A percentile compares a stretch with the other conserved stretches of the same genome.
phyloP scores from a whole-genome alignment of 2,888 invertebrate genomes.

The Ophioninae sp. region DNA sequence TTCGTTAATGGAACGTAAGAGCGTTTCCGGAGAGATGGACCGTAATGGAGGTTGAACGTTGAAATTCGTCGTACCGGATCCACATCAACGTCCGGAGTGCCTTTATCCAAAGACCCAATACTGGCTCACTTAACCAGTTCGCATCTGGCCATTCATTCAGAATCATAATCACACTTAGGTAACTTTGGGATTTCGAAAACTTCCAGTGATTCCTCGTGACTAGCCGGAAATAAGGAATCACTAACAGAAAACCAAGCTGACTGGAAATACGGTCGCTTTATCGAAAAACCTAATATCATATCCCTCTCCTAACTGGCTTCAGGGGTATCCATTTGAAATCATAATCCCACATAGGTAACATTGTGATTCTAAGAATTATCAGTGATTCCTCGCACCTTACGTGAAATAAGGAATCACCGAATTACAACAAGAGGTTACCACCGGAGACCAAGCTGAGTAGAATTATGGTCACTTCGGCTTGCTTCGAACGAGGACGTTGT shows the following conservation, averaged over 20 bases:
- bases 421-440: neutral
- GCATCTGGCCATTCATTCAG: neutral
- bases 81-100: constrained; percentile 22
- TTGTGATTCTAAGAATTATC: neutral
- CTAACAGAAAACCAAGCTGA: constrained; percentile 39
- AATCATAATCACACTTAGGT: neutral
- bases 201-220: neutral
- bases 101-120: constrained; percentile 8
- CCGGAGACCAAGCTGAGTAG: constrained; percentile 52
- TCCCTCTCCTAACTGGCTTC: constrained; percentile 15
- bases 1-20: constrained; percentile 69
- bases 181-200: neutral
- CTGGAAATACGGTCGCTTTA: constrained; percentile 36
- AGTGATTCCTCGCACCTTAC: neutral
- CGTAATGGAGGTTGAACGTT: constrained; percentile 63
- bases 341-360: neutral
- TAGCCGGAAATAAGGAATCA: neutral
- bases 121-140: constrained; percentile 8
- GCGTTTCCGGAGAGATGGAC: constrained; percentile 59
- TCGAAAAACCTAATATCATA: neutral
- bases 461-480: constrained; percentile 38
- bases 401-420: neutral
- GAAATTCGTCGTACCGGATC: constrained; percentile 39
- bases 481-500: constrained; percentile 39
- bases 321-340: neutral